These are phyloP conservation scores for Thomomys bottae DNA, from an alignment of 2,113 vertebrate genomes.

Conservation along the genomic window DNA sequence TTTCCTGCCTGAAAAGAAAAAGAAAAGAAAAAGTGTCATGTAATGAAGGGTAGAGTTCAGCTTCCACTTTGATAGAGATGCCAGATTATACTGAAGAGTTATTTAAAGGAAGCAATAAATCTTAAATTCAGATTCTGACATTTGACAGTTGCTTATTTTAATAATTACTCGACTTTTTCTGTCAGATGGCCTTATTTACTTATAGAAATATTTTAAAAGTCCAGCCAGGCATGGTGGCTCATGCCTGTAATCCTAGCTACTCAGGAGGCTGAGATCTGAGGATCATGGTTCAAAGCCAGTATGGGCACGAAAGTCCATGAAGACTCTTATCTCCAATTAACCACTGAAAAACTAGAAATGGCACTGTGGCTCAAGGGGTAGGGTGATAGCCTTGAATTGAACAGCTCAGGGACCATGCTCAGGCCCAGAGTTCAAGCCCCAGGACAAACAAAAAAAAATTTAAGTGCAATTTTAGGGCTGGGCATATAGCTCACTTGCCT, in stretches of 20 bases:
- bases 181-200: neutral
- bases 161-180: neutral
- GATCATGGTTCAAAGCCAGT: too few relatives aligned
- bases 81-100: neutral
- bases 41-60: neutral
- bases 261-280: too few relatives aligned
- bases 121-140: neutral
- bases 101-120: neutral
- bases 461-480: neutral
- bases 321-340: too few relatives aligned
- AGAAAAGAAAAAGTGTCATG: neutral
- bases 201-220: conserved; percentile 21
- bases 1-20: too few relatives aligned
- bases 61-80: neutral
- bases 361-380: too few relatives aligned
- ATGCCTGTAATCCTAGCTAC: too few relatives aligned
- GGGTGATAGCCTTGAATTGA: too few relatives aligned
- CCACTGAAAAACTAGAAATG: too few relatives aligned
- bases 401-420: too few relatives aligned
- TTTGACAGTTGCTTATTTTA: neutral
- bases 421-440: too few relatives aligned
- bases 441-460: neutral
- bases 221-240: too few relatives aligned
- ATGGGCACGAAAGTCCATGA: too few relatives aligned
- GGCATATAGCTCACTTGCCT: neutral